Percentiles rank a stretch among this genome's conserved stretches.
phyloP scores from a whole-genome alignment of 2,888 invertebrate genomes.

The Lampropteryx suffumata region DNA sequence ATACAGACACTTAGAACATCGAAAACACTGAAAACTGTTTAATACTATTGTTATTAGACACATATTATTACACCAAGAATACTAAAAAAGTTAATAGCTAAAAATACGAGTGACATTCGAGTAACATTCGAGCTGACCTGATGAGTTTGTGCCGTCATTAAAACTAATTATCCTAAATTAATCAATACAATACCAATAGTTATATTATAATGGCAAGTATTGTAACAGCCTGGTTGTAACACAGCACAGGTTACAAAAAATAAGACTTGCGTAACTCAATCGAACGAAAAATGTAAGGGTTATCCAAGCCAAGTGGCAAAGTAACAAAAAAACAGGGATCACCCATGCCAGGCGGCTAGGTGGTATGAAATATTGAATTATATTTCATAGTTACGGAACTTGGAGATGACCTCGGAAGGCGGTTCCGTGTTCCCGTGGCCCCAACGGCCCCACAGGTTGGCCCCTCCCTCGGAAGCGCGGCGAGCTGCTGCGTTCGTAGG shows the following conservation, averaged over 20 bases:
- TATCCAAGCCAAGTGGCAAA: not conserved
- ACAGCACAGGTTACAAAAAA: conserved; percentile 52
- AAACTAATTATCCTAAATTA: conserved; percentile 52
- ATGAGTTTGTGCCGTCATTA: conserved; percentile 75
- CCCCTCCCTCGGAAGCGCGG: conserved; percentile 93
- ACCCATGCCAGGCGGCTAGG: conserved; percentile 12
- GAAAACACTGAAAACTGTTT: conserved; percentile 59
- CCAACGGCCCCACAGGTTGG: conserved; percentile 86
- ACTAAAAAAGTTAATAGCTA: conserved; percentile 21
- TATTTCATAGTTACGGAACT: conserved; percentile 96
- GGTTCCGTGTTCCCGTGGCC: conserved; percentile 88
- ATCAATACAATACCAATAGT: conserved; percentile 42
- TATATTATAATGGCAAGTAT: conserved; percentile 52
- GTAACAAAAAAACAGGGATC: conserved; percentile 2
- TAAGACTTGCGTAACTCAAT: conserved; percentile 1
- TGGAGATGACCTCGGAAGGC: conserved; percentile 91
- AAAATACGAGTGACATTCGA: conserved; percentile 72
- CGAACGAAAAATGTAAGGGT: not conserved
- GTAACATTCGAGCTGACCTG: conserved; percentile 78
- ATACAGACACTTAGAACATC: conserved; percentile 59
- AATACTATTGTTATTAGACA: conserved; percentile 29
- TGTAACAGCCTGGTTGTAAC: conserved; percentile 52
- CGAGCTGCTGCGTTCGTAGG: conserved; percentile 81
- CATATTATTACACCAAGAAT: conserved; percentile 15
- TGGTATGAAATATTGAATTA: conserved; percentile 72